phyloP scores from a whole-genome alignment of 2,888 invertebrate species.

The Coremacera marginata region DNA sequence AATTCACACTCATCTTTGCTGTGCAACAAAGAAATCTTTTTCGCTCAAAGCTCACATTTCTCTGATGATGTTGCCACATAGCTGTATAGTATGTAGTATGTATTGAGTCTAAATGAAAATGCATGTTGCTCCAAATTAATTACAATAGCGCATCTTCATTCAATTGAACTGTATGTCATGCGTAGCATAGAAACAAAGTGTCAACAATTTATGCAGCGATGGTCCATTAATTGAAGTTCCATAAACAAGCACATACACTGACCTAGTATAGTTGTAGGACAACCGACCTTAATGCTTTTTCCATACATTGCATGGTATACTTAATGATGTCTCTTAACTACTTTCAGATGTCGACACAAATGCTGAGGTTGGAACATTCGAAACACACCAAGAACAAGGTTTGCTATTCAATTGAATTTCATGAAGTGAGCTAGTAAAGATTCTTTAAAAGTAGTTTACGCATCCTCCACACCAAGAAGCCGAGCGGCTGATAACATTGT shows the following conservation, averaged over 20 bases:
- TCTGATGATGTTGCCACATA: constrained; percentile 20
- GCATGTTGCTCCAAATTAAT: constrained; percentile 20
- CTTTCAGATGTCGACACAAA: constrained; percentile 48
- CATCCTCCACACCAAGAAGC: constrained; percentile 41
- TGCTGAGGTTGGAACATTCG: constrained; percentile 43
- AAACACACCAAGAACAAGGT: constrained; percentile 49
- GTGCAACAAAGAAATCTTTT: constrained; percentile 24
- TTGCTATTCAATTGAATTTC: background rate
- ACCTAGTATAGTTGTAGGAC: constrained; percentile 22
- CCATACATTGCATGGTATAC: background rate
- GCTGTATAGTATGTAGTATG: too few relatives aligned
- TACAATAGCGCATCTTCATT: constrained; percentile 19
- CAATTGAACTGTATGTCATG: constrained; percentile 27
- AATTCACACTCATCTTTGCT: background rate
- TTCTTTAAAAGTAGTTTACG: constrained; percentile 26
- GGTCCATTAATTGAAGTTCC: constrained; percentile 41
- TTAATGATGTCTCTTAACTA: background rate
- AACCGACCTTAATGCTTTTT: background rate
- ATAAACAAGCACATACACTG: constrained; percentile 27
- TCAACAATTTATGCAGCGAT: constrained; percentile 34
- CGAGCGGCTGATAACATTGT: constrained; percentile 51
- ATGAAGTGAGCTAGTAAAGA: background rate
- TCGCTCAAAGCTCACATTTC: background rate
- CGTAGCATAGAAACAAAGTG: background rate
- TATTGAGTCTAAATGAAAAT: background rate